phyloP scores from a whole-genome alignment of 37 sponge, comb jelly and placozoan genomes.

The Dysidea cf. avara region DNA sequence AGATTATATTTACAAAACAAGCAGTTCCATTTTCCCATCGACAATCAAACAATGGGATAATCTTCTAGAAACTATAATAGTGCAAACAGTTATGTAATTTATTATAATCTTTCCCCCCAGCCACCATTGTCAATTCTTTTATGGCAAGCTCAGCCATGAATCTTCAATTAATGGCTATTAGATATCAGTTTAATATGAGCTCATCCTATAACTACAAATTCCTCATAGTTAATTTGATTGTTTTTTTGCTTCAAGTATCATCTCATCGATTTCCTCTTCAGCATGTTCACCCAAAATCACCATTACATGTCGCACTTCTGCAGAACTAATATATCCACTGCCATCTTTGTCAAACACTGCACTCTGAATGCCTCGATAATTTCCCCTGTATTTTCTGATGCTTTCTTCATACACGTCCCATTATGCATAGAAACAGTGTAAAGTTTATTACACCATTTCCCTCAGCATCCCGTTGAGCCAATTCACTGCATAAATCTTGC shows the following conservation, averaged over 20 bases:
- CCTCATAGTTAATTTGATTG: slow-evolving; percentile 98
- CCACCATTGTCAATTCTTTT: too few species aligned
- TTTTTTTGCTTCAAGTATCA: slow-evolving; percentile 99
- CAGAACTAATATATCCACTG: slow-evolving; percentile 97
- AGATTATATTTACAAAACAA: too few species aligned
- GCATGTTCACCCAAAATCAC: slow-evolving; percentile 99
- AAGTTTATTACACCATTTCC: slow-evolving; percentile 99
- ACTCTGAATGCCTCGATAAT: slow-evolving; percentile 96
- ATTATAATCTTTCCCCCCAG: too few species aligned
- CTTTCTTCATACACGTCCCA: slow-evolving; percentile 99
- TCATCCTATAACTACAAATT: slow-evolving; percentile 87
- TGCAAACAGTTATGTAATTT: too few species aligned
- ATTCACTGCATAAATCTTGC: slow-evolving; percentile 71
- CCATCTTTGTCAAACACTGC: slow-evolving; percentile 99
- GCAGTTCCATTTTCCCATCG: too few species aligned
- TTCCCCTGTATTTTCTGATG: slow-evolving; percentile 95
- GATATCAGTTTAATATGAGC: slow-evolving; percentile 55
- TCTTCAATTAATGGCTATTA: too few species aligned
- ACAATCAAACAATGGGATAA: too few species aligned
- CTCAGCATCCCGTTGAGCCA: slow-evolving; percentile 94
- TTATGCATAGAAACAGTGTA: slow-evolving; percentile 97
- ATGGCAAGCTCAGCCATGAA: too few species aligned
- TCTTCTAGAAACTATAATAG: too few species aligned
- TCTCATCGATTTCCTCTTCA: slow-evolving; percentile 99
- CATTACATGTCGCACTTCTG: slow-evolving; percentile 98